Conservation (phyloP, 2,113 vertebrate species). For the Dipodomys stephensi region DNA sequence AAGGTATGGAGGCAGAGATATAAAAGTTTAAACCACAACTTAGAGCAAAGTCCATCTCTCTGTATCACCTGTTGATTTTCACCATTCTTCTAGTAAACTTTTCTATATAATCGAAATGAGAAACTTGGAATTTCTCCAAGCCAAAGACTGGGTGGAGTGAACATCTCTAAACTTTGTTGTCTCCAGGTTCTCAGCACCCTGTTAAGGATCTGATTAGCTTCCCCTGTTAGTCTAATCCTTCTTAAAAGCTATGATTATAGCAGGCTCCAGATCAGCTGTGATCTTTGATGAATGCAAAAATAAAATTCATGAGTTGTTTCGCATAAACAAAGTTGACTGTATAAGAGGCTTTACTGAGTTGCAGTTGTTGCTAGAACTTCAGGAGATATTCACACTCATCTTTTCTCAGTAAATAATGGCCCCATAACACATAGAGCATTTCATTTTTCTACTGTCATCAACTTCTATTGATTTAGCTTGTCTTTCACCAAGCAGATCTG, state of each 20-base stretch:
- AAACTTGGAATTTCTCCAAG: background rate
- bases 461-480: slow-evolving; percentile 68
- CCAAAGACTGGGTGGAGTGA: background rate
- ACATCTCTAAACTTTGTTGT: slow-evolving; percentile 9
- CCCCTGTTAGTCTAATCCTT: slow-evolving; percentile 60
- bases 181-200: slow-evolving; percentile 46
- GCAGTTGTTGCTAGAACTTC: slow-evolving; percentile 50
- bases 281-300: slow-evolving; percentile 58
- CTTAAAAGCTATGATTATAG: slow-evolving; percentile 64
- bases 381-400: slow-evolving; percentile 66
- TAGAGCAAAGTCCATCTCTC: background rate
- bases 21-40: background rate
- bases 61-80: background rate
- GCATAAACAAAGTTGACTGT: slow-evolving; percentile 70
- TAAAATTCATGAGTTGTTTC: slow-evolving; percentile 60
- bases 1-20: background rate
- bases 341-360: slow-evolving; percentile 75
- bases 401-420: slow-evolving; percentile 57
- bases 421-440: slow-evolving; percentile 37
- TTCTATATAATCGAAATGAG: background rate
- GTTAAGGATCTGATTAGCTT: slow-evolving; percentile 53
- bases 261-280: slow-evolving; percentile 62
- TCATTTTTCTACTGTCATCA: slow-evolving; percentile 78
- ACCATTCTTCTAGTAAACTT: background rate
- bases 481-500: slow-evolving; percentile 64